These are phyloP conservation scores for Engystomops pustulosus DNA, from an alignment of 2,113 vertebrate genomes.

Conservation along the genomic window DNA sequence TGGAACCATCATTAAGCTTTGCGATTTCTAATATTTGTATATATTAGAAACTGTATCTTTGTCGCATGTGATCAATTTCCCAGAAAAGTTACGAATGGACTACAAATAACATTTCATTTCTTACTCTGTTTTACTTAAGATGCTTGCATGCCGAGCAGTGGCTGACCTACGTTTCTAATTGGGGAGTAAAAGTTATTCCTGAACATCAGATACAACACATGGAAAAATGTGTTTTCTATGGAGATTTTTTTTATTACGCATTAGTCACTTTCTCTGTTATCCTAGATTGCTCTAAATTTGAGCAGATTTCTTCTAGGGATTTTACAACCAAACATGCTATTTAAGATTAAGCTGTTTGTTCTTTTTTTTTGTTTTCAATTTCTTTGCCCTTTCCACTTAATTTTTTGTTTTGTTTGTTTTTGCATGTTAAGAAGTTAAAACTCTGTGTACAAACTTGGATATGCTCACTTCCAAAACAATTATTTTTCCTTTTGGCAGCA, in stretches of 20 bases:
- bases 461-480: slow-evolving; percentile 62
- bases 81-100: slow-evolving; percentile 58
- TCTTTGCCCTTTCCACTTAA: too few relatives aligned
- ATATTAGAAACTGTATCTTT: slow-evolving; percentile 63
- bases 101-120: slow-evolving; percentile 60
- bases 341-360: slow-evolving; percentile 65
- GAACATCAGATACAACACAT: slow-evolving; percentile 6
- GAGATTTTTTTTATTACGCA: slow-evolving; percentile 45
- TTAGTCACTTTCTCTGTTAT: slow-evolving; percentile 50
- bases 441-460: slow-evolving; percentile 64
- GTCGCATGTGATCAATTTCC: slow-evolving; percentile 66
- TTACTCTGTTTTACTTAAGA: slow-evolving; percentile 60
- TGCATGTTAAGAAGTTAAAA: slow-evolving; percentile 66
- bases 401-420: slow-evolving; percentile 61
- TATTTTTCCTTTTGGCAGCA: slow-evolving; percentile 41
- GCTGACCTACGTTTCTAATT: slow-evolving; percentile 63
- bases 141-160: slow-evolving; percentile 65
- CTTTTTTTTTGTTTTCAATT: slow-evolving; percentile 24
- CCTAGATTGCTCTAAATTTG: slow-evolving; percentile 23
- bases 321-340: slow-evolving; percentile 46
- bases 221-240: slow-evolving; percentile 62
- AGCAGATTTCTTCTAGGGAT: slow-evolving; percentile 25
- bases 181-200: slow-evolving; percentile 53
- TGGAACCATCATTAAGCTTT: slow-evolving; percentile 61
- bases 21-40: slow-evolving; percentile 64